Conservation (phyloP, 1,140 invertebrate genomes). For the Stegodyphus dumicola region DNA sequence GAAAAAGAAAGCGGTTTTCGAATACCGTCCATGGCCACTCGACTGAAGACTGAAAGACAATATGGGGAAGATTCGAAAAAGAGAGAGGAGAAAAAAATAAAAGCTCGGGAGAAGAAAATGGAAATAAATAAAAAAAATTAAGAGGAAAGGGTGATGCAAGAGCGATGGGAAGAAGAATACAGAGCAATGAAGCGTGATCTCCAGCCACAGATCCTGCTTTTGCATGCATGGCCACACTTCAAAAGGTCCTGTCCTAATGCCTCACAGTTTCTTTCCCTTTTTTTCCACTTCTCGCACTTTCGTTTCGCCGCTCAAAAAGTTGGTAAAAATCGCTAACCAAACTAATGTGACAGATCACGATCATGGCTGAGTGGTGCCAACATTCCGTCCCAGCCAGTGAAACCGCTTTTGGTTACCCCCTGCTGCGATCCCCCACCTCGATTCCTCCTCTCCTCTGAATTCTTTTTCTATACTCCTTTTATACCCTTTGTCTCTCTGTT, state of each 20-base stretch:
- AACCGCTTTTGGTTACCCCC: constrained; percentile 41
- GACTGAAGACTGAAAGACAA: constrained; percentile 1
- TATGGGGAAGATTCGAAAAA: constrained; percentile 5
- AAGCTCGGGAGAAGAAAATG: background rate
- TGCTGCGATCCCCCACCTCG: background rate
- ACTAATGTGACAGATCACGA: constrained; percentile 59
- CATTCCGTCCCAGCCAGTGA: constrained; percentile 48
- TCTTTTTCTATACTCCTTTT: background rate
- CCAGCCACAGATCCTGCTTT: constrained; percentile 60
- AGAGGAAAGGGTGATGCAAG: constrained; percentile 20
- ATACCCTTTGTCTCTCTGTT: constrained; percentile 23
- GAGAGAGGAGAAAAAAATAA: background rate
- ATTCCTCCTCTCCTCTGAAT: constrained; percentile 25
- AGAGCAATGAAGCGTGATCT: constrained; percentile 48
- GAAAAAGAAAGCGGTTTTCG: constrained; percentile 34
- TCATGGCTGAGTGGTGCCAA: constrained; percentile 55
- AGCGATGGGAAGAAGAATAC: constrained; percentile 49
- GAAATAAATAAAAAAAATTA: constrained; percentile 48
- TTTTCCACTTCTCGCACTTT: constrained; percentile 7
- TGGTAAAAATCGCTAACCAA: constrained; percentile 61
- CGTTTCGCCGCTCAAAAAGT: constrained; percentile 47
- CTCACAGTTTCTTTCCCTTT: constrained; percentile 11
- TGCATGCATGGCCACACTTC: constrained; percentile 58
- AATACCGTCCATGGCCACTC: constrained; percentile 16
- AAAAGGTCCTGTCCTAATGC: constrained; percentile 47